These are phyloP conservation scores for Sisor rabdophorus DNA, from an alignment of 2,113 vertebrate genomes.

Conservation along the genomic window DNA sequence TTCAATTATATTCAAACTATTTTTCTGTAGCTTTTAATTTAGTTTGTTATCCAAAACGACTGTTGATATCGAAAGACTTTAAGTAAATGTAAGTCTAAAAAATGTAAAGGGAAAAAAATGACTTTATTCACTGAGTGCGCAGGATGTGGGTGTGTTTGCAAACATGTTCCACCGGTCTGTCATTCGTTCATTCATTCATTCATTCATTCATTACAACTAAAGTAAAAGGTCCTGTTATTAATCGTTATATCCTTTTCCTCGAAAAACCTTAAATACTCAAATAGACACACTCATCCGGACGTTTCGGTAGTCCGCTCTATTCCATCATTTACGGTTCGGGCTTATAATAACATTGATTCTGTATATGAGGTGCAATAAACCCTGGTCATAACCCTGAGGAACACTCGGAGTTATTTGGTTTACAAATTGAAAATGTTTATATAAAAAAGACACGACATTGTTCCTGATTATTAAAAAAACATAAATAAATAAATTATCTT, in stretches of 20 bases:
- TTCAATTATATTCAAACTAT: too few species aligned
- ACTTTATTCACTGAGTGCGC: not conserved
- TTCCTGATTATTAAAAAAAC: too few species aligned
- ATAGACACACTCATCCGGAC: not conserved
- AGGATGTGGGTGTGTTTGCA: conserved; percentile 10
- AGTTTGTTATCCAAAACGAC: not conserved
- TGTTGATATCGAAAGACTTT: not conserved
- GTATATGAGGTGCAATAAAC: too few species aligned
- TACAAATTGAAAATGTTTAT: too few species aligned
- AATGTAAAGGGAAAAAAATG: too few species aligned
- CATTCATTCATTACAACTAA: not conserved
- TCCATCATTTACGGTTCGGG: not conserved
- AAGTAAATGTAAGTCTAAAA: too few species aligned
- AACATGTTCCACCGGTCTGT: conserved; percentile 10
- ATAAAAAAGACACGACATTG: too few species aligned
- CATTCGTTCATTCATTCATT: too few species aligned
- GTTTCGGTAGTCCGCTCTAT: not conserved
- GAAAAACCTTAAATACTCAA: not conserved
- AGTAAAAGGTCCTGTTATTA: not conserved
- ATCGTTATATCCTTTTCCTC: not conserved
- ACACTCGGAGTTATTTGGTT: not conserved
- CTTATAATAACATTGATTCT: not conserved
- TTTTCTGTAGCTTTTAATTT: not conserved
- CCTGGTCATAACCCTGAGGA: not conserved
- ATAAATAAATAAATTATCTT: too few species aligned